These are phyloP conservation scores for Melitaea cinxia DNA, from an alignment of 1,140 invertebrate species.

Conservation along the genomic window DNA sequence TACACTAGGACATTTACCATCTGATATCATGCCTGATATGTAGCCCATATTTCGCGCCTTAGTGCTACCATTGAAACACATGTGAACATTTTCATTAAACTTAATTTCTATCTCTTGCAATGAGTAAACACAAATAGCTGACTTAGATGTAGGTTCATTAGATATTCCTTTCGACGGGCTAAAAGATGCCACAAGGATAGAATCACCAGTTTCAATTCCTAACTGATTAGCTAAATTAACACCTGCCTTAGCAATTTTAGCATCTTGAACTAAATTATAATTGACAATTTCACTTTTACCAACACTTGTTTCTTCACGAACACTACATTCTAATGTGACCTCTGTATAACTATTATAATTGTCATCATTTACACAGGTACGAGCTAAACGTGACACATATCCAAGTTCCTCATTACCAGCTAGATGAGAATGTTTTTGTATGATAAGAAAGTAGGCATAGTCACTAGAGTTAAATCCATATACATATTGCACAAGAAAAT, in stretches of 20 bases:
- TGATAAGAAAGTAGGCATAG: constrained; percentile 97
- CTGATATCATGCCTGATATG: constrained; percentile 94
- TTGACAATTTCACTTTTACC: constrained; percentile 80
- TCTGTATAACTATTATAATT: constrained; percentile 98
- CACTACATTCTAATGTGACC: constrained; percentile 93
- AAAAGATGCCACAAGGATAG: constrained; percentile 92
- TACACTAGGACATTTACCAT: constrained; percentile 93
- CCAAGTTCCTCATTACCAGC: constrained; percentile 93
- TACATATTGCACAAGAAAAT: constrained; percentile 96
- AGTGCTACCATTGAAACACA: constrained; percentile 97
- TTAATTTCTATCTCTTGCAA: constrained; percentile 94
- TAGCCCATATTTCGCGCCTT: constrained; percentile 96
- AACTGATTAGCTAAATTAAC: constrained; percentile 90
- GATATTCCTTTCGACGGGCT: constrained; percentile 91
- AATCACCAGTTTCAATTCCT: constrained; percentile 88
- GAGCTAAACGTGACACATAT: constrained; percentile 93
- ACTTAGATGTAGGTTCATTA: constrained; percentile 88
- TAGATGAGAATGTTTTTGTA: constrained; percentile 95
- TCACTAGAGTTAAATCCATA: constrained; percentile 97
- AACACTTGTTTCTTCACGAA: constrained; percentile 73
- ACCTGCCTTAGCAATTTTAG: constrained; percentile 91
- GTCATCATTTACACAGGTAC: constrained; percentile 96
- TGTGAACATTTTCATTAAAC: constrained; percentile 97
- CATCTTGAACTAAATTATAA: constrained; percentile 96
- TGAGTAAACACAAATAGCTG: constrained; percentile 93